Base-by-base conservation (phyloP, 2,113 vertebrate species). In the Chascanopsetta lugubris region DNA sequence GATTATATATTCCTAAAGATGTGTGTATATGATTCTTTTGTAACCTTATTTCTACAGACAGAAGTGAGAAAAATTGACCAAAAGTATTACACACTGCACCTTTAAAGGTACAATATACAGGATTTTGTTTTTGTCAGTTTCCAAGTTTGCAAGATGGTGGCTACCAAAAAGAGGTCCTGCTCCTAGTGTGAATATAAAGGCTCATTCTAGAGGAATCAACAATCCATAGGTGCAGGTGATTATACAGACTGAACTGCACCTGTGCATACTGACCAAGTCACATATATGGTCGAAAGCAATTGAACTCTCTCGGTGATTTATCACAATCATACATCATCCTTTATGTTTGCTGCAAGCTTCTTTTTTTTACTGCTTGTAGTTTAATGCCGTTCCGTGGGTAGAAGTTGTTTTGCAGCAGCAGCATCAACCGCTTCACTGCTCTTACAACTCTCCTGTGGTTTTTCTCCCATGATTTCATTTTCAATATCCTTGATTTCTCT, bases 401-500 rank as follows among this genome's bases (percentile, higher is more conserved):
- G 43, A 29, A 72, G 27, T 72, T 42, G 42, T 22, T 20, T 56
- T 8, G n/a, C 9, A 7, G 26, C 50, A 48, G 60, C 51, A 66
- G 26, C 32, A 69, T 11, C 51, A 66, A 24, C 29, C 66, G 17
- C 53, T 9, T 63, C 29, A 4, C 0, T 34, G 27, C 48, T 72
- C 40, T 47, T 36, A 45, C 26, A 20, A 13, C 46, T 55, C 49
- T 53, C 10, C 27, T 29, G 8, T 17, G 20, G 27, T 50, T 48
- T 42, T 29, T n/a, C 22, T n/a, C n/a, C n/a, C n/a, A n/a, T n/a
- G 4, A 29, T 66, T 72, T 83, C 17, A 53, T 82, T 75, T 76
- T 49, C 68, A 64, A 60, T 62, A 38, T 51, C 38, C 18, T 74
- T 79, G 66, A 75, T 85, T 84, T 81, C 48, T 72, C 48, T 50